Base-by-base conservation (phyloP, 2,113 vertebrate genomes). In the Nanorana parkeri region DNA sequence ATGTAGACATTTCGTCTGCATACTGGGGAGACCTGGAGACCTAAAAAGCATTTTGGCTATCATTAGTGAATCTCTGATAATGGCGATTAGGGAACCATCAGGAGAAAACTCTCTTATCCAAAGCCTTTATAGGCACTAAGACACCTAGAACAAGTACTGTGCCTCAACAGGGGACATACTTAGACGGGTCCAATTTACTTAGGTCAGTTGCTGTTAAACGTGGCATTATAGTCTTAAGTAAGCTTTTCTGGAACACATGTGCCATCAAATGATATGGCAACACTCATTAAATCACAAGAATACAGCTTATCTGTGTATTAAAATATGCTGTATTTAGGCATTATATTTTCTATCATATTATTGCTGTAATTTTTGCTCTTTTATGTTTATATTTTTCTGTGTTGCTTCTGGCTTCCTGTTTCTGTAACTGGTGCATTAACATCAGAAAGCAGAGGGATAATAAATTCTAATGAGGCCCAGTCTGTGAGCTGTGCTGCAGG, bases 401-500 rank as follows among this genome's bases (percentile, higher is more conserved):
- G 29, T 20, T 75, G 29, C 55, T 55, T 83, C 85, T 83, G 68
- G 83, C 80, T 90, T 91, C 90, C 91, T 83, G 41, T 83, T 90
- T 91, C 89, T 90, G 89, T 91, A 91, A 91, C 89, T 86, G 89
- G 88, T 89, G 86, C 87, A 92, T 94, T 93, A 93, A 89, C 91
- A 92, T 94, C 89, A 93, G 91, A 93, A 93, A 93, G 92, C 91
- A 73, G 87, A 91, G 86, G 16, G 85, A 90, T 91, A 89, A 72
- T 88, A 91, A 91, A 94, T 94, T 89, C 92, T 94, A 93, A 94
- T 94, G 91, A 94, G 89, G 86, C 86, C 90, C 93, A 89, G 90
- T 88, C 89, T 92, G 86, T 91, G 81, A 80, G 88, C 86, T 91
- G 75, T 8, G 16, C 83, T 85, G 41, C 41, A 47, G 85, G 89